A percentile compares a stretch with the other conserved stretches of the same genome.
These are phyloP conservation scores for Caenorhabditis sp. DNA, from an alignment of 2,888 invertebrate genomes.

Conservation along the genomic window DNA sequence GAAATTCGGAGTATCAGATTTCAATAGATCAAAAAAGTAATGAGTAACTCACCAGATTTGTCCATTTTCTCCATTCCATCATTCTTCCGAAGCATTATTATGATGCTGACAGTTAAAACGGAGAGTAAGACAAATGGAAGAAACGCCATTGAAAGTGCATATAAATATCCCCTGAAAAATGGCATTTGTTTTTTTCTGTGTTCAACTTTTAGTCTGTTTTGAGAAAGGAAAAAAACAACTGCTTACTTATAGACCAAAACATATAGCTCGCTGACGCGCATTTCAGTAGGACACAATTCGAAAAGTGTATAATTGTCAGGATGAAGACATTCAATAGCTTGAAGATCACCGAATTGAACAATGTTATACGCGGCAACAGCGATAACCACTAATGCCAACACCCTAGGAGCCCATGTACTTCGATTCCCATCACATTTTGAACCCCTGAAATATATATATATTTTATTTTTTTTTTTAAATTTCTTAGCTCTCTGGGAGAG, in stretches of 20 bases:
- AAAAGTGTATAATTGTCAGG: conserved; percentile 47
- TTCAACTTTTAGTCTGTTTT: no score
- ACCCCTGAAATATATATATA: conserved; percentile 27
- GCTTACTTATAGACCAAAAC: conserved; percentile 61
- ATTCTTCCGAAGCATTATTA: conserved; percentile 41
- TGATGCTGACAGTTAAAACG: conserved; percentile 56
- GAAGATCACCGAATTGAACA: conserved; percentile 60
- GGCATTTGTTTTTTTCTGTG: no score
- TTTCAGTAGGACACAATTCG: conserved; percentile 65
- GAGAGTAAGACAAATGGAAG: conserved; percentile 61
- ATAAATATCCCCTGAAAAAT: conserved; percentile 60
- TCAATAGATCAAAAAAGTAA: no score
- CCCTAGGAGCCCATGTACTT: conserved; percentile 49
- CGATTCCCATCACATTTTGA: conserved; percentile 30
- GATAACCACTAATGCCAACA: conserved; percentile 51
- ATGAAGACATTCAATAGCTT: conserved; percentile 55
- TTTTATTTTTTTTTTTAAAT: no score
- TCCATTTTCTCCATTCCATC: neutral
- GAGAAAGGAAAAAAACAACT: neutral
- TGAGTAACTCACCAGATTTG: neutral
- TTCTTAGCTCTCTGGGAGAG: no score
- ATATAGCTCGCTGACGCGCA: conserved; percentile 59
- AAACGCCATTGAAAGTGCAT: conserved; percentile 62
- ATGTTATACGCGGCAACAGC: conserved; percentile 58
- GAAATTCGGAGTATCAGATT: neutral